Percentiles rank a stretch among this genome's conserved stretches.
phyloP scores from a whole-genome alignment of 2,888 invertebrate species.

The Calephelis perditalis region DNA sequence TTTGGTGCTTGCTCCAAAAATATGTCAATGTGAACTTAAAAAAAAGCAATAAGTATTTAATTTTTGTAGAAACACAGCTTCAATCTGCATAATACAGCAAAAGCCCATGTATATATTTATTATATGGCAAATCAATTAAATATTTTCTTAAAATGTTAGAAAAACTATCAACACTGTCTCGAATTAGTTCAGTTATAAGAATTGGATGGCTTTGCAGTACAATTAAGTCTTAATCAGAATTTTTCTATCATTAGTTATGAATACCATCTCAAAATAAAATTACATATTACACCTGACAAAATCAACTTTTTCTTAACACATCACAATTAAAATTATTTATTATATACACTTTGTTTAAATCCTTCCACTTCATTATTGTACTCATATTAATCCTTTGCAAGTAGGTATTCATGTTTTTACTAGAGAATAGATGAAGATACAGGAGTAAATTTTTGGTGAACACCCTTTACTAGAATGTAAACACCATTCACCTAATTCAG shows the following conservation, averaged over 20 bases:
- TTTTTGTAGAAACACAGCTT: too few species aligned
- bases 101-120: too few species aligned
- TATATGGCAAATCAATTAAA: background rate
- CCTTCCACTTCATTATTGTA: background rate
- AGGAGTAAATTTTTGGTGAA: too few species aligned
- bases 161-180: background rate
- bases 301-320: background rate
- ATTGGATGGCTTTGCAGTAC: slow-evolving; percentile 1
- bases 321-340: background rate
- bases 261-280: slow-evolving; percentile 2
- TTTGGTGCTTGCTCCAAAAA: too few species aligned
- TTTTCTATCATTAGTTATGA: background rate
- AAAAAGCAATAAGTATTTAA: too few species aligned
- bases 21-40: too few species aligned
- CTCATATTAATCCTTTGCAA: background rate
- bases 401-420: background rate
- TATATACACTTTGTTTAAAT: background rate
- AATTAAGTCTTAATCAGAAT: background rate
- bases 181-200: background rate
- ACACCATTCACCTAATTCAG: too few species aligned
- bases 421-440: too few species aligned
- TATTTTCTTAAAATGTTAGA: background rate
- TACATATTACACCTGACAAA: background rate
- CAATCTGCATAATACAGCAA: too few species aligned
- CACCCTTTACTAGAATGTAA: too few species aligned